Conservation (phyloP, 2,888 invertebrate species). For the Chorisops tibialis region DNA sequence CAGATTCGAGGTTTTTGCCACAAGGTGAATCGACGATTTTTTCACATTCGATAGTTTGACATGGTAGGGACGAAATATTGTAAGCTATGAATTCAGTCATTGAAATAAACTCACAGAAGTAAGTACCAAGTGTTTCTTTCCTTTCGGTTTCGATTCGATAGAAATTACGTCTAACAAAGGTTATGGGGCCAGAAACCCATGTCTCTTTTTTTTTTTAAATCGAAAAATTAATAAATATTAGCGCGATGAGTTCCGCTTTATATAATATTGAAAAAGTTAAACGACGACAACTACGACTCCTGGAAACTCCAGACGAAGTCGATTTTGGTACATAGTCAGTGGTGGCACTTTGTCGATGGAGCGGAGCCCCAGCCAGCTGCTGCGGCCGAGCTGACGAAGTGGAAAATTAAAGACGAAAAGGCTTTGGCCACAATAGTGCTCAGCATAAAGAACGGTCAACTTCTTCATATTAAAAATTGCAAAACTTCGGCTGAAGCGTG, state of each 20-base stretch:
- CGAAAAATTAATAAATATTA: not conserved
- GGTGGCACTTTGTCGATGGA: not conserved
- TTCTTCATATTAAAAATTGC: constrained; percentile 18
- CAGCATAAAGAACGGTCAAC: constrained; percentile 14
- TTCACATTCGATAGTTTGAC: too few relatives aligned
- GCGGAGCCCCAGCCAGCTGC: not conserved
- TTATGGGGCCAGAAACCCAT: constrained; percentile 23
- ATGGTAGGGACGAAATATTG: too few relatives aligned
- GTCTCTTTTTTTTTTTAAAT: not conserved
- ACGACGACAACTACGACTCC: constrained; percentile 20
- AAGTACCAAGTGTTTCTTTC: too few relatives aligned
- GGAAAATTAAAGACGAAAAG: constrained; percentile 19
- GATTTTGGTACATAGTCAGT: constrained; percentile 10
- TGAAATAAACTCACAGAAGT: too few relatives aligned
- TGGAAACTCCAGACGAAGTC: constrained; percentile 23
- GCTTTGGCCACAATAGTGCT: constrained; percentile 20
- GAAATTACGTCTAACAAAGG: constrained; percentile 6
- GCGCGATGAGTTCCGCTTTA: constrained; percentile 12
- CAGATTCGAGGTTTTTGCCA: too few relatives aligned
- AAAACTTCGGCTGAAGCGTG: constrained; percentile 22
- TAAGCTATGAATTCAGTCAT: too few relatives aligned
- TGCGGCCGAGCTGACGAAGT: not conserved
- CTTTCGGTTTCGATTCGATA: not conserved
- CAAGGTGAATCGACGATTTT: too few relatives aligned
- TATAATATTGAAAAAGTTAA: constrained; percentile 22